These are phyloP conservation scores for Heliconius hortense DNA, from an alignment of 2,888 invertebrate genomes.

Conservation along the genomic window DNA sequence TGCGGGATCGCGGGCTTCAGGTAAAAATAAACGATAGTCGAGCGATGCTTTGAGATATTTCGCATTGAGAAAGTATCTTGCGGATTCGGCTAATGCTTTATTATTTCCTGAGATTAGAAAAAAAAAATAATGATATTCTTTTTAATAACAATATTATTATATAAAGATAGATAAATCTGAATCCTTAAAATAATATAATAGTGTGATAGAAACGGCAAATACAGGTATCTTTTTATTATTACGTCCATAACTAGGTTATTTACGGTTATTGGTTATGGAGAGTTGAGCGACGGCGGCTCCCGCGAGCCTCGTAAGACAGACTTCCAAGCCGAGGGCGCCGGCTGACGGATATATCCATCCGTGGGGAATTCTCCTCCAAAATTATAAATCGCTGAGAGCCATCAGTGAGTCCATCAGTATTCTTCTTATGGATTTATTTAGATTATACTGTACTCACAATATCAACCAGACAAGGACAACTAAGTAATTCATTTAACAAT, in stretches of 20 bases:
- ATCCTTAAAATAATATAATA: conserved; percentile 6
- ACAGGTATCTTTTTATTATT: conserved; percentile 41
- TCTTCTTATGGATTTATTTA: conserved; percentile 20
- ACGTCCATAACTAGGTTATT: conserved; percentile 57
- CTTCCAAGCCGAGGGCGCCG: conserved; percentile 68
- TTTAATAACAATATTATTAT: not conserved
- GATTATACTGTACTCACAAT: not conserved
- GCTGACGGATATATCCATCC: conserved; percentile 79
- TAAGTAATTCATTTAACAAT: not conserved
- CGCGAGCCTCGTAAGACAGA: conserved; percentile 79
- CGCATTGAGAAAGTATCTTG: conserved; percentile 58
- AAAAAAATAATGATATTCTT: not conserved
- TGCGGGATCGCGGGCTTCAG: conserved; percentile 78
- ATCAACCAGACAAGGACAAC: not conserved
- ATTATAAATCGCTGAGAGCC: conserved; percentile 58
- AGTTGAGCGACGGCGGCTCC: conserved; percentile 74
- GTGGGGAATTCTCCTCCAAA: conserved; percentile 66
- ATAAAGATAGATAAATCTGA: not conserved
- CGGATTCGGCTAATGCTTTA: conserved; percentile 44
- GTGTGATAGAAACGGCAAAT: conserved; percentile 26
- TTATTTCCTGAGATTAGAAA: conserved; percentile 33
- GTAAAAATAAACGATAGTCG: conserved; percentile 79
- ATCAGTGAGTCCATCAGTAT: conserved; percentile 37
- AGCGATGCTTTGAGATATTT: conserved; percentile 73
- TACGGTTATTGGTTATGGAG: conserved; percentile 82